Evolutionary conservation across 2,113 vertebrate species (phyloP).

Genomic region (Nyctereutes procyonoides): DNA sequence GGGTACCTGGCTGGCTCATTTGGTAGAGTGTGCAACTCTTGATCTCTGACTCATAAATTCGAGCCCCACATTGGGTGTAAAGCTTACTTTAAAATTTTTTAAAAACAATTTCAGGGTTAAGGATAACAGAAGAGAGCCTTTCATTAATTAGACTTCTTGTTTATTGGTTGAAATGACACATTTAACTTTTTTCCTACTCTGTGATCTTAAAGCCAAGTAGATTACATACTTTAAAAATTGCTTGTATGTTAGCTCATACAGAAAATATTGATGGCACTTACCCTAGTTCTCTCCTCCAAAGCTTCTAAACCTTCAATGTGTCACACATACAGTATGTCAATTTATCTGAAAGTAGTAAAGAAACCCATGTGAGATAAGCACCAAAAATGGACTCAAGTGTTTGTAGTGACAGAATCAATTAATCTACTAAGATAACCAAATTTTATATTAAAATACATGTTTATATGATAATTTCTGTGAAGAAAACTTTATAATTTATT

Average conservation of each 20-base stretch:
- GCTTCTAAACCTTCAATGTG: neutral
- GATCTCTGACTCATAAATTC: neutral
- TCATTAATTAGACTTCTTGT: conserved; percentile 27
- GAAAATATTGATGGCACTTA: conserved; percentile 16
- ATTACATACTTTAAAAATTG: conserved; percentile 29
- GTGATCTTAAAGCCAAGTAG: conserved; percentile 48
- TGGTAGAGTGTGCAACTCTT: neutral
- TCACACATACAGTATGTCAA: neutral
- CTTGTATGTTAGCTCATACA: neutral
- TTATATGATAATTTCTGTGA: conserved; percentile 8
- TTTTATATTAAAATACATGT: conserved; percentile 39
- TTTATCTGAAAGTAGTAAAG: conserved; percentile 15
- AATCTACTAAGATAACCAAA: neutral
- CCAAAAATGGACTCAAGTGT: neutral
- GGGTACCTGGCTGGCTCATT: neutral
- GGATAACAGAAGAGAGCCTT: neutral
- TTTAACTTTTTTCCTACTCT: conserved; percentile 7
- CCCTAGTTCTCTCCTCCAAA: conserved; percentile 20
- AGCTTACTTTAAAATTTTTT: neutral
- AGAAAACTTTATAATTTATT: neutral
- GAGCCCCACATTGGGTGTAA: neutral
- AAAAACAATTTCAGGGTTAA: neutral
- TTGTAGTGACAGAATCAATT: conserved; percentile 13
- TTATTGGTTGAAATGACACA: conserved; percentile 38
- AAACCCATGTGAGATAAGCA: neutral